Conservation (phyloP, 2,797 vertebrate genomes). For the Loriculus beryllinus region DNA sequence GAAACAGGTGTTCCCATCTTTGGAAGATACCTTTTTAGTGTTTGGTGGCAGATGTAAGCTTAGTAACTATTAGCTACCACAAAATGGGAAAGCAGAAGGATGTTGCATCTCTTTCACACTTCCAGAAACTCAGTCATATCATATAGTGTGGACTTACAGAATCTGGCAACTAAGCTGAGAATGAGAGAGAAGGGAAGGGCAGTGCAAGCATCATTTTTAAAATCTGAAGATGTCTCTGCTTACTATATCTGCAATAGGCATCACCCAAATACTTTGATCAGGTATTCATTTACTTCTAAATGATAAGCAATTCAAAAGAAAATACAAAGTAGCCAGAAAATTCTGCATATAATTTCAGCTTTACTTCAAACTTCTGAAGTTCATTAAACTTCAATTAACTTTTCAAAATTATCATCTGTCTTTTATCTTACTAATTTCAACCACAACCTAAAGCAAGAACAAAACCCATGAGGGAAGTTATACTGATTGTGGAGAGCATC, state of each 20-base stretch:
- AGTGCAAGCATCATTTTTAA: neutral
- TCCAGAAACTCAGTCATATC: neutral
- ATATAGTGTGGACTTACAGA: neutral
- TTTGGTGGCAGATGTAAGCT: neutral
- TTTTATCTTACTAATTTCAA: conserved; percentile 30
- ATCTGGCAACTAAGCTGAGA: neutral
- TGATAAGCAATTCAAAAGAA: neutral
- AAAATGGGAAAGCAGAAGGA: neutral
- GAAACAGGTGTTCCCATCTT: neutral
- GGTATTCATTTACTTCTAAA: neutral
- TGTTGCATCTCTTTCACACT: neutral
- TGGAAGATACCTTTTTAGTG: neutral
- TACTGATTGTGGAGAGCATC: neutral
- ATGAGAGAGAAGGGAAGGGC: neutral
- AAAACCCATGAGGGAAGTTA: neutral
- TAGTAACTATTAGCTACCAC: neutral
- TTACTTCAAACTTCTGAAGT: conserved; percentile 1
- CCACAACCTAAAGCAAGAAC: conserved; percentile 22
- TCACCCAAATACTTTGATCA: neutral
- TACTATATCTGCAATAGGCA: neutral
- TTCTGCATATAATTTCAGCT: neutral
- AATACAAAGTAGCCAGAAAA: neutral
- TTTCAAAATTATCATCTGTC: conserved; percentile 11
- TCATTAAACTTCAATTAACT: conserved; percentile 30
- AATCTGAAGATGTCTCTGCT: neutral